Evolutionary conservation across 2,113 vertebrate genomes (phyloP).

Genomic region (Eretmodus cyanostictus): DNA sequence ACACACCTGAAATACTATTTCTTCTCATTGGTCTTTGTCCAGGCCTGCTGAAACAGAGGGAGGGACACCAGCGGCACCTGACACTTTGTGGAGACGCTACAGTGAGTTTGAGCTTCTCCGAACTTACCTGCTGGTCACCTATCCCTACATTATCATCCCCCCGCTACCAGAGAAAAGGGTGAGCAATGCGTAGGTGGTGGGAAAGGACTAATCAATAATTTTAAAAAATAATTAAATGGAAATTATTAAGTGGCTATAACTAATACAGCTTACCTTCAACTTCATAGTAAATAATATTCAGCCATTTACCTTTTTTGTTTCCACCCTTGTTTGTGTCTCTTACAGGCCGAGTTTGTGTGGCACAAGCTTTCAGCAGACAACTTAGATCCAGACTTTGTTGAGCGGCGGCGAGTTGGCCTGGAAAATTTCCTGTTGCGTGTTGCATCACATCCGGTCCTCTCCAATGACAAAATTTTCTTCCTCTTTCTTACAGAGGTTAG

Average conservation of each 20-base stretch:
- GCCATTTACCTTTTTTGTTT: background rate
- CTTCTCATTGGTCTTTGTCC: background rate
- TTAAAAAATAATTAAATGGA: rapidly evolving
- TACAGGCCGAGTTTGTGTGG: conserved; percentile 93
- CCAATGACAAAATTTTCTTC: conserved; percentile 83
- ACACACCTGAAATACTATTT: background rate
- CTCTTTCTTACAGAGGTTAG: conserved; percentile 87
- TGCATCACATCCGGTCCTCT: conserved; percentile 85
- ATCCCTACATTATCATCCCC: conserved; percentile 83
- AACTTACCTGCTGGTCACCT: conserved; percentile 83
- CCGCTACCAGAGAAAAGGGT: conserved; percentile 93
- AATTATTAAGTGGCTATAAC: background rate
- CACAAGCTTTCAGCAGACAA: conserved; percentile 94
- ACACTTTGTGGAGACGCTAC: conserved; percentile 89
- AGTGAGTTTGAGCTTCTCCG: conserved; percentile 92
- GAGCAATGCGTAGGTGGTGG: conserved; percentile 29
- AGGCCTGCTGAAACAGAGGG: conserved; percentile 81
- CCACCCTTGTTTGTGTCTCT: conserved; percentile 1
- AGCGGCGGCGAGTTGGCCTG: conserved; percentile 85
- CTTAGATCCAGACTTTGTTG: conserved; percentile 94
- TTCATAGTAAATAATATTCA: background rate
- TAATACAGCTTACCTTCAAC: background rate
- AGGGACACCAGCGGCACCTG: conserved; percentile 71
- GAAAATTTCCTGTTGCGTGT: conserved; percentile 91
- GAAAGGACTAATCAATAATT: background rate